Base-by-base conservation (phyloP, 2,113 vertebrate species). In the Rhabdornis inornatus region DNA sequence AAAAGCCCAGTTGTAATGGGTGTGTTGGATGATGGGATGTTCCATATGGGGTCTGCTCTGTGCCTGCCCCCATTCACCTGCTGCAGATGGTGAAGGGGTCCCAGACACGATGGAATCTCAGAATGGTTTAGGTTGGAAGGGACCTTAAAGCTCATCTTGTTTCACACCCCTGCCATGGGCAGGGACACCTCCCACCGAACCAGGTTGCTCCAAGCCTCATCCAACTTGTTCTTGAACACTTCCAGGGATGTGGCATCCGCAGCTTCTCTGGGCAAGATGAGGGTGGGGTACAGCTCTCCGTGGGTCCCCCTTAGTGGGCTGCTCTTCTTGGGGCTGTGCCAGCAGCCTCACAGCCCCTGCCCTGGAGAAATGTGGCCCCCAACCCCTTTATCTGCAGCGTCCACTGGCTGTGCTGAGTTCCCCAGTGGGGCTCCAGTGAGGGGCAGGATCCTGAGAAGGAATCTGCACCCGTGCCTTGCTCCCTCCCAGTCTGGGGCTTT, bases 251-350 rank as follows among this genome's bases (percentile, higher is more conserved):
- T 5, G 35, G 35, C 35, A 57, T 5, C 40, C 15, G 15, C 40
- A 15, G 15, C 9, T 35, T 30, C 44, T 25, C 61, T 50, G 71
- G 52, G 52, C 40, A 42, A 42, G 40, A 42, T 24, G 40, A 7
- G 47, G 23, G 25, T 44, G 17, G 37, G 37, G 21, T 39, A 2
- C 12, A 69, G 55, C 27, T 55, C 44, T 47, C 22, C 11, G 5
- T 0, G 7, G 35, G 40, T 33, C 4, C 15, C 23, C 10, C 7
- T n/a, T 20, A 6, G 39, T 8, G 13, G 15, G 5, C 25, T 3
- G 1, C 4, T 5, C 27, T n/a, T 37, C 14, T 18, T 57, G 39
- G 19, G 56, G 14, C 30, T 21, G 18, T 5, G 1, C 44, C 49
- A 56, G 55, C 59, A 69, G 40, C 87, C 50, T 56, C 31, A 6